A percentile compares a stretch with the other conserved stretches of the same genome.
phyloP scores from a whole-genome alignment of 2,113 vertebrate genomes.

The Cephalopholis sonnerati region DNA sequence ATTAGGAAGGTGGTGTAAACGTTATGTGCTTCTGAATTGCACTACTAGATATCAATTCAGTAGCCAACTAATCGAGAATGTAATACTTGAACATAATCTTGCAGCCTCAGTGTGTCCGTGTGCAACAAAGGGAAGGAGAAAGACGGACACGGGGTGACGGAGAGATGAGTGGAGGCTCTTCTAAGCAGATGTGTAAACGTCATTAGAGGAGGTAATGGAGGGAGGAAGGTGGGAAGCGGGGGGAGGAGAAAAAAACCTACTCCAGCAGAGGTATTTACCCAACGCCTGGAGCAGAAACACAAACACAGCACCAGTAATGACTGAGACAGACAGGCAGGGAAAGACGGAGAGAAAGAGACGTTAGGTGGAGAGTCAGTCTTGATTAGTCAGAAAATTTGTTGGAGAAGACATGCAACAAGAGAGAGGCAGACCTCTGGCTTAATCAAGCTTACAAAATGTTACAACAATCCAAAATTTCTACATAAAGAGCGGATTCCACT shows the following conservation, averaged over 20 bases:
- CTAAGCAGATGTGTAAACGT: slow-evolving; percentile 85
- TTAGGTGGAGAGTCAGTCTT: background rate
- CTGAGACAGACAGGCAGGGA: slow-evolving; percentile 39
- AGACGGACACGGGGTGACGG: slow-evolving; percentile 27
- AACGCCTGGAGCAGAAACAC: slow-evolving; percentile 82
- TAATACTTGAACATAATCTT: slow-evolving; percentile 15
- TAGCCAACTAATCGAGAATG: background rate
- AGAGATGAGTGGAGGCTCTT: slow-evolving; percentile 66
- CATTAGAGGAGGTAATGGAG: slow-evolving; percentile 83
- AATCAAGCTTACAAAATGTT: slow-evolving; percentile 23
- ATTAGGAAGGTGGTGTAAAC: background rate
- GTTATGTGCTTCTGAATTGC: background rate
- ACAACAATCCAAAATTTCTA: slow-evolving; percentile 28
- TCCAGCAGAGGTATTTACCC: slow-evolving; percentile 81
- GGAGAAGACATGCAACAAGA: background rate
- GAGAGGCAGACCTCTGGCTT: background rate
- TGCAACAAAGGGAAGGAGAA: slow-evolving; percentile 6
- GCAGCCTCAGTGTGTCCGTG: background rate
- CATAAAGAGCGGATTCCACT: slow-evolving; percentile 25
- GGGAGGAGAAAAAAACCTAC: slow-evolving; percentile 30
- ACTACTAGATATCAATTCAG: slow-evolving; percentile 6
- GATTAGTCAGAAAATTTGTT: background rate
- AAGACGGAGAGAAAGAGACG: slow-evolving; percentile 24
- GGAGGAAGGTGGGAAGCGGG: slow-evolving; percentile 64
- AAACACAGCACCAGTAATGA: slow-evolving; percentile 78